phyloP scores from a whole-genome alignment of 1,140 invertebrate species.

The Drosophila nikananu region DNA sequence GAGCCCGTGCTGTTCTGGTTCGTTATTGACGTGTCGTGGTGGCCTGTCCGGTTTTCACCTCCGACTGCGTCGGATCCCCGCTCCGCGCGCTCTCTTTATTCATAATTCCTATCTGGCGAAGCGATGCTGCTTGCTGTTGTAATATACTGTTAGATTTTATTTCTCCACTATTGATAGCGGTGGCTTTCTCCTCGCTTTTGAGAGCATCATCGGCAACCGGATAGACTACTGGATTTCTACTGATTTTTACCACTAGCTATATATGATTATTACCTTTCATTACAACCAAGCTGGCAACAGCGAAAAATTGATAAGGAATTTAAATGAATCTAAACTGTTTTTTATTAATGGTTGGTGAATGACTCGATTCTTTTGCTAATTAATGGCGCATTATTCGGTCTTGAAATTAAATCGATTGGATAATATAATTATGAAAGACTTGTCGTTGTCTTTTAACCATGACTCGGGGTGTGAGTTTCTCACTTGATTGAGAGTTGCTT shows the following conservation, averaged over 20 bases:
- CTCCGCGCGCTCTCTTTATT: constrained; percentile 56
- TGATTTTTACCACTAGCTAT: constrained; percentile 3
- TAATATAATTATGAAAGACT: neutral
- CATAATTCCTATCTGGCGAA: constrained; percentile 66
- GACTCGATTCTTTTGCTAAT: neutral
- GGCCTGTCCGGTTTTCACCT: constrained; percentile 70
- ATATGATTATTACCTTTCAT: constrained; percentile 1
- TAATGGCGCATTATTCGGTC: neutral
- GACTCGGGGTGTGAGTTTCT: too few relatives aligned
- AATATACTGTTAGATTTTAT: constrained; percentile 77
- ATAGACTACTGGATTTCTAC: constrained; percentile 32
- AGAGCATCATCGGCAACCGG: constrained; percentile 67
- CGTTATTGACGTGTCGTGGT: constrained; percentile 30
- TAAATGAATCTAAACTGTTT: neutral
- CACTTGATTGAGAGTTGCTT: too few relatives aligned
- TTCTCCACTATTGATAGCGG: constrained; percentile 34
- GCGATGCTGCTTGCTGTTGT: constrained; percentile 44
- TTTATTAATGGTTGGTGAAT: neutral
- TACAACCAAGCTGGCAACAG: neutral
- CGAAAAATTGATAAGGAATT: neutral
- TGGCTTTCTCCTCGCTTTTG: constrained; percentile 65
- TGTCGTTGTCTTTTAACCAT: too few relatives aligned
- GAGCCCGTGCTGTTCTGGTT: constrained; percentile 33
- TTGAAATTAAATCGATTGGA: neutral
- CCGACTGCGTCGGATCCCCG: neutral